phyloP scores from a whole-genome alignment of 2,113 vertebrate species.

The Tauraco erythrolophus region DNA sequence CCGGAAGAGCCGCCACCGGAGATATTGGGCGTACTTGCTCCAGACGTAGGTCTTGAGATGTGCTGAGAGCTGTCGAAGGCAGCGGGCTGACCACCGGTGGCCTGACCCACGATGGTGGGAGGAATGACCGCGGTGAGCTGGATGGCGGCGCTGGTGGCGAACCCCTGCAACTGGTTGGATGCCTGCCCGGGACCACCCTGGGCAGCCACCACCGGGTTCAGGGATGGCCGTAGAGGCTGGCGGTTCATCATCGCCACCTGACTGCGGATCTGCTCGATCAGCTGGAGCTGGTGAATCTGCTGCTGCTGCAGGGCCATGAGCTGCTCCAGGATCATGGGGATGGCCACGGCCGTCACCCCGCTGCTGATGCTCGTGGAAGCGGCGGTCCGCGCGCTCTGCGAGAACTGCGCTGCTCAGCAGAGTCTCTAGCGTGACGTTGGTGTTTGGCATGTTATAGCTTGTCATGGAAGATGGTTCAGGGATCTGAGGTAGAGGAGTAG shows the following conservation, averaged over 20 bases:
- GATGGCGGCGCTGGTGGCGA: constrained; percentile 84
- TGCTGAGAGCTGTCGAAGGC: constrained; percentile 83
- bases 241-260: constrained; percentile 96
- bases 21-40: constrained; percentile 79
- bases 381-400: constrained; percentile 82
- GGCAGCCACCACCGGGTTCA: constrained; percentile 75
- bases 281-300: constrained; percentile 96
- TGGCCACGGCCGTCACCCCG: constrained; percentile 87
- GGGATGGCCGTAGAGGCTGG: constrained; percentile 81
- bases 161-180: constrained; percentile 87
- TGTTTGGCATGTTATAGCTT: constrained; percentile 92
- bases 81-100: constrained; percentile 72
- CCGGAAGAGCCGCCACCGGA: constrained; percentile 74
- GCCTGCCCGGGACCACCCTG: constrained; percentile 78
- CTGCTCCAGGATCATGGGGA: constrained; percentile 97
- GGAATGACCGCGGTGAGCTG: constrained; percentile 87
- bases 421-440: constrained; percentile 97
- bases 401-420: constrained; percentile 98
- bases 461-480: constrained; percentile 81
- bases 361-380: constrained; percentile 55
- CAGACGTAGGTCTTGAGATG: constrained; percentile 81
- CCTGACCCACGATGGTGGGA: constrained; percentile 73
- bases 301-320: constrained; percentile 97
- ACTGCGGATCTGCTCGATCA: constrained; percentile 97
- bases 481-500: constrained; percentile 86